These are phyloP conservation scores for Archips xylosteana DNA, from an alignment of 2,888 invertebrate species.

Conservation along the genomic window DNA sequence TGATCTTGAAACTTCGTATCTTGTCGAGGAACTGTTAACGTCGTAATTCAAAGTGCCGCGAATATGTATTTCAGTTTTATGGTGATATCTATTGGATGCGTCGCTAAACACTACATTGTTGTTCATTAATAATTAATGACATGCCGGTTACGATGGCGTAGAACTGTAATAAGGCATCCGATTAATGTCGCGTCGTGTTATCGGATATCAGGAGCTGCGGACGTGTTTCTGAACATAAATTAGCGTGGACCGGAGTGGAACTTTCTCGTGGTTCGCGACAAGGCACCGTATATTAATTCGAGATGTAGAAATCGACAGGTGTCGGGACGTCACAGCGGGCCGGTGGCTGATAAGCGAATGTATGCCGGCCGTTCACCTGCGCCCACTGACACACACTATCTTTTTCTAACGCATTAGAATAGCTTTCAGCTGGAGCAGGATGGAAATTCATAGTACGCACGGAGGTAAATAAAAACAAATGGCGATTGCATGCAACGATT, in stretches of 20 bases:
- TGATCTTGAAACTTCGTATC: neutral
- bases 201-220: conserved; percentile 33
- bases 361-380: conserved; percentile 83
- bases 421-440: conserved; percentile 50
- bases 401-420: conserved; percentile 57
- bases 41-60: neutral
- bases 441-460: conserved; percentile 44
- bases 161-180: conserved; percentile 32
- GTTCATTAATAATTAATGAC: conserved; percentile 36
- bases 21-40: neutral
- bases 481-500: conserved; percentile 55
- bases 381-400: conserved; percentile 76
- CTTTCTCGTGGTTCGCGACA: conserved; percentile 46
- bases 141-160: conserved; percentile 20
- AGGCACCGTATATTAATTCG: conserved; percentile 29
- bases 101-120: neutral
- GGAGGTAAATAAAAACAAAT: conserved; percentile 16
- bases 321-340: conserved; percentile 73
- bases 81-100: conserved; percentile 13
- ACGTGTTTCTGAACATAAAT: conserved; percentile 46
- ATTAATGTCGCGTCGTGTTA: conserved; percentile 37
- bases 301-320: conserved; percentile 68
- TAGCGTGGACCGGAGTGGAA: conserved; percentile 49
- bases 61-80: conserved; percentile 9
- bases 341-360: conserved; percentile 79